Base-by-base conservation (phyloP, 2,797 vertebrate species). In the Cryptoprocta ferox region DNA sequence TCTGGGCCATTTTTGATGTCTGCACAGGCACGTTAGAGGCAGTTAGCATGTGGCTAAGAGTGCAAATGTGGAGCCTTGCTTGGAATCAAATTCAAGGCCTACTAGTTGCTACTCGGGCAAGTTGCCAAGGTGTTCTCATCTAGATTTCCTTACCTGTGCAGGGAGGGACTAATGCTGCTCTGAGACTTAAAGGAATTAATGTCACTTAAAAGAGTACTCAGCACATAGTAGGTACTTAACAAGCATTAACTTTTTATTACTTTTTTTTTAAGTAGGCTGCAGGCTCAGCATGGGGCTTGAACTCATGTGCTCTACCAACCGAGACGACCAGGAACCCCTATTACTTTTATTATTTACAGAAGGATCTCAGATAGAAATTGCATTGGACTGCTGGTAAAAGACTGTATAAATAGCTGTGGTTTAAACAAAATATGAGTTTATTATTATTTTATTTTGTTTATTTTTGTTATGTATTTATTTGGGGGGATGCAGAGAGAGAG, bases 1-100 rank as follows among this genome's bases (percentile, higher is more conserved):
- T 88, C 91, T 81, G 63, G 70, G 53, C 32, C 24, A 45, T 80
- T 92, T 92, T 37, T 92, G 63, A 71, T 42, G 61, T 85, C 90
- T 88, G 68, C 15, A 10, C 48, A 96, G 56, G 11, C 19, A 79
- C 68, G 30, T 79, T 61, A 78, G 37, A 71, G 37, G 15, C 15
- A 5, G 80, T 73, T 78, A 85, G 6, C 18, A 37, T 75, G 19
- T 78, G 56, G 28, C 30, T 71, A 19, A 89, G 63, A 70, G 5
- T 35, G 16, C 35, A 42, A 71, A 63, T 89, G 63, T 70, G 24
- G 59, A 59, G 32, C 30, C 18, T 79, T 70, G 70, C 16, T 66
- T 59, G 48, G 56, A 81, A 59, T 66, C 37, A 82, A 39, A 86
- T 87, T 61, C 61, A 75, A 12, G 39, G 11, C 90, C 59, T 24